phyloP scores from a whole-genome alignment of 2,797 vertebrate species.

The Peromyscus aztecus region DNA sequence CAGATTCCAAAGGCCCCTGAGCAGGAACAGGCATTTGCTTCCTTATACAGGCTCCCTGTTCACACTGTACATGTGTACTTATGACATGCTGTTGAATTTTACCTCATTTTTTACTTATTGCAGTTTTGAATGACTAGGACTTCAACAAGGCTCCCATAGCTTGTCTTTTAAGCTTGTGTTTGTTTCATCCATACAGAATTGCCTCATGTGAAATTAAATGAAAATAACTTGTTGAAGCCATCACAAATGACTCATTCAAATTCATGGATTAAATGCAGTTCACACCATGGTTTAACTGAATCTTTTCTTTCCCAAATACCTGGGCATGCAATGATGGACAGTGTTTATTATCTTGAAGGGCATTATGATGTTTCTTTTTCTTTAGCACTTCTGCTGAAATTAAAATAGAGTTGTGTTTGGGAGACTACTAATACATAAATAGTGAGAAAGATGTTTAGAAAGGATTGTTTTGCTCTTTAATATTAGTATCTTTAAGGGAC shows the following conservation, averaged over 20 bases:
- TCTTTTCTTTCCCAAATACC: not conserved
- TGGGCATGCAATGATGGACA: not conserved
- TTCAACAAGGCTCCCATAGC: not conserved
- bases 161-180: not conserved
- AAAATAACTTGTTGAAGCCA: constrained; percentile 1
- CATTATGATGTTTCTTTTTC: constrained; percentile 39
- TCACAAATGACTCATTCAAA: not conserved
- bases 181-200: not conserved
- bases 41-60: not conserved
- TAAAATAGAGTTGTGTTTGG: constrained; percentile 1
- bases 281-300: not conserved
- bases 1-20: not conserved
- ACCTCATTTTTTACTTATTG: not conserved
- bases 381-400: constrained; percentile 2
- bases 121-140: not conserved
- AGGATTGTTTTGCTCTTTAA: not conserved
- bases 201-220: not conserved
- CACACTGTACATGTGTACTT: not conserved
- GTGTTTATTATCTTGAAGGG: constrained; percentile 1
- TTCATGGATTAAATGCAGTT: not conserved
- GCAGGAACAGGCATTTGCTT: not conserved
- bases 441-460: constrained; percentile 27
- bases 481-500: constrained; percentile 30
- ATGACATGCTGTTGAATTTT: not conserved
- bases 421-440: not conserved